Evolutionary conservation across 2,888 invertebrate genomes (phyloP).

Genomic region (Amphipoea lucens): DNA sequence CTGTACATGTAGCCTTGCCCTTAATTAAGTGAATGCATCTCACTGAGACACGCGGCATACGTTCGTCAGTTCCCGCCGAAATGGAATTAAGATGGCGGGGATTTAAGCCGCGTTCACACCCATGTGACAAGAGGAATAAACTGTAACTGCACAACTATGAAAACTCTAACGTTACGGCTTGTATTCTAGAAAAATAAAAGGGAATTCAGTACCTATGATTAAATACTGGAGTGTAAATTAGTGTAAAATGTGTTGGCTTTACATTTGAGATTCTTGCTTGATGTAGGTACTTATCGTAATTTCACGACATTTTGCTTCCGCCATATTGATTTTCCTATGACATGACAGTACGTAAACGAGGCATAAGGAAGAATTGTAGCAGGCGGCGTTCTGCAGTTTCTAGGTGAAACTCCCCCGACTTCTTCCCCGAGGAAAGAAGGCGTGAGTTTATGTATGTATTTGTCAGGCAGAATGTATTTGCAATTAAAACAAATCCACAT

Average conservation of each 20-base stretch:
- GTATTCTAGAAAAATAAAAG: background rate
- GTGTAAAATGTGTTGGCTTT: background rate
- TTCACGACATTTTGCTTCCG: background rate
- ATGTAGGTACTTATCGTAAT: background rate
- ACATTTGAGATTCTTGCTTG: background rate
- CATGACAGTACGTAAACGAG: background rate
- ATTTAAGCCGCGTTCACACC: slow-evolving; percentile 11
- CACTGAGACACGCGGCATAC: slow-evolving; percentile 35
- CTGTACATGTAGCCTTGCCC: slow-evolving; percentile 1
- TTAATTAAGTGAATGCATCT: slow-evolving; percentile 55
- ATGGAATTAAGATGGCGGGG: slow-evolving; percentile 48
- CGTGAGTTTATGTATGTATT: background rate
- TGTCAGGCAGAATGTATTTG: background rate
- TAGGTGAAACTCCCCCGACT: too few species aligned
- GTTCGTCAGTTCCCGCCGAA: slow-evolving; percentile 48
- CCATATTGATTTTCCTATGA: slow-evolving; percentile 1
- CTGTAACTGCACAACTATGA: background rate
- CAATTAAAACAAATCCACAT: background rate
- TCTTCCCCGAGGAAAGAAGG: too few species aligned
- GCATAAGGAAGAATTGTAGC: background rate
- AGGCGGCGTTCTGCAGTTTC: too few species aligned
- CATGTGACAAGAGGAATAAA: background rate
- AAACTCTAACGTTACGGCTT: background rate
- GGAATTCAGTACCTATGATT: background rate
- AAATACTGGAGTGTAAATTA: too few species aligned